Base-by-base conservation (phyloP, 2,888 invertebrate species). In the Plebejus argus region DNA sequence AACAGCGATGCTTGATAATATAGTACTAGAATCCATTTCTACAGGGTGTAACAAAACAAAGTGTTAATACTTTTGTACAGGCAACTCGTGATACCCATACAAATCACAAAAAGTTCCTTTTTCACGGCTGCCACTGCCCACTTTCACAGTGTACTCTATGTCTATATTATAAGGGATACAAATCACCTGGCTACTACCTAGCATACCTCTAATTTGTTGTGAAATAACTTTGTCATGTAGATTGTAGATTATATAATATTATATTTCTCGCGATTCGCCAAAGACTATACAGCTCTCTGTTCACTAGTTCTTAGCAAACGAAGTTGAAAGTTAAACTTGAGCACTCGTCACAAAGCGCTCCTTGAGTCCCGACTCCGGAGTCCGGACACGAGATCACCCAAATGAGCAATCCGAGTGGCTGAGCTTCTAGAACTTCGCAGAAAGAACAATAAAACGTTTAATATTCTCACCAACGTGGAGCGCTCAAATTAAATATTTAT, bases 401-500 rank as follows among this genome's bases (percentile, higher is more conserved):
- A 71, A 39, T 39, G 66, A 71, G 20, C 71, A 39, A 71, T 39
- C 23, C 66, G 20, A 66, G 66, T 18, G 66, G 66, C 15, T 18
- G 28, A 66, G 66, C 28, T 66, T 23, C 66, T 71, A 71, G 39
- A n/a, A 71, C 39, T 71, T 20, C 18, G 15, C 39, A 20, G n/a
- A 39, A 71, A 39, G 39, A 71, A 39, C 39, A 71, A 71, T 35
- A 39, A 71, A 71, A 20, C 71, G 71, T 71, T 71, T 71, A 71
- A 71, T 39, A 71, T 71, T 71, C 71, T 71, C 71, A 71, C 35
- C 71, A 12, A 39, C 71, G 35, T 71, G 71, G n/a, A 71, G 39
- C 39, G 71, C 20, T 71, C n/a, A 71, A 71, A 39, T 71, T 71
- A 71, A 71, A 71, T 71, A 71, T 71, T 71, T 71, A 71, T 71